Percentiles rank a stretch among this genome's conserved stretches.
Evolutionary conservation across 1,140 invertebrate species (phyloP).

Genomic region (Frieseomelitta varia): DNA sequence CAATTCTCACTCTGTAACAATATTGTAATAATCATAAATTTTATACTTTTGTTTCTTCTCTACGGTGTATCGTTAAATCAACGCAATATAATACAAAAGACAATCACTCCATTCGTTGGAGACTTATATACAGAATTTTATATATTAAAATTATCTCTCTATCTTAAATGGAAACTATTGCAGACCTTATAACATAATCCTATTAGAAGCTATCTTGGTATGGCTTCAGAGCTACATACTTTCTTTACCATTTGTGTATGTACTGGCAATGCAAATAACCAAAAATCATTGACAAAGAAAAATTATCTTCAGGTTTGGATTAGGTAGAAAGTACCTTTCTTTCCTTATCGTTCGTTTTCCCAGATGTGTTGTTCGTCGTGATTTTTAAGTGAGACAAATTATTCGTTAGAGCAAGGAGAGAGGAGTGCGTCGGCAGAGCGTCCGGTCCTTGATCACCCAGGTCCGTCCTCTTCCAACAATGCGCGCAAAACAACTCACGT

Average conservation of each 20-base stretch:
- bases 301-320: not conserved
- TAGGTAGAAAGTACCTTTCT: slow-evolving; percentile 80
- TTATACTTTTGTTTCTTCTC: not conserved
- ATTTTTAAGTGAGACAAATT: slow-evolving; percentile 84
- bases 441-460: slow-evolving; percentile 85
- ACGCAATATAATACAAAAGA: not conserved
- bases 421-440: slow-evolving; percentile 85
- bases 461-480: slow-evolving; percentile 87
- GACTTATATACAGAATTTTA: not conserved
- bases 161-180: slow-evolving; percentile 1
- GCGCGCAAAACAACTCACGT: slow-evolving; percentile 86
- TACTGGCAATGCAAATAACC: slow-evolving; percentile 7
- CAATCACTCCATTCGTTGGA: too few relatives aligned
- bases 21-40: not conserved
- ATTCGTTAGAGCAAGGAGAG: slow-evolving; percentile 85
- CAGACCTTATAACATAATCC: slow-evolving; percentile 67
- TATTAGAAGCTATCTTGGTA: slow-evolving; percentile 58
- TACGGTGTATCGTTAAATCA: not conserved
- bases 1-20: slow-evolving; percentile 85
- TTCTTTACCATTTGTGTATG: slow-evolving; percentile 27
- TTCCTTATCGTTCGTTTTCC: slow-evolving; percentile 81
- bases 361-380: slow-evolving; percentile 77
- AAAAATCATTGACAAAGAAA: not conserved
- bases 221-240: slow-evolving; percentile 64
- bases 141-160: not conserved